These are phyloP conservation scores for Argentina silus DNA, from an alignment of 2,797 vertebrate genomes.

Conservation along the genomic window DNA sequence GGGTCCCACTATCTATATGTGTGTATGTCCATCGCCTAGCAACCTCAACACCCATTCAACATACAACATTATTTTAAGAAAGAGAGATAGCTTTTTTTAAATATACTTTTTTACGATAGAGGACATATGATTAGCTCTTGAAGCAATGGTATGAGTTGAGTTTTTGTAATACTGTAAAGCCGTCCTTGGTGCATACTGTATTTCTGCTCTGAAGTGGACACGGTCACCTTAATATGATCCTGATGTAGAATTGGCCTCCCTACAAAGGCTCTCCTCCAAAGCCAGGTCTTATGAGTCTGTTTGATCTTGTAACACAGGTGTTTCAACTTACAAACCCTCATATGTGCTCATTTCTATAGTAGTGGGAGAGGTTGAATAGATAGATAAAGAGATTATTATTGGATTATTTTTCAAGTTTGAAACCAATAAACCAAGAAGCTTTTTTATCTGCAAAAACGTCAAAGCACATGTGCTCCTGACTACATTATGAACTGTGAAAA, in stretches of 20 bases:
- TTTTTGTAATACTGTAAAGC: too few relatives aligned
- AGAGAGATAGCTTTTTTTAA: not conserved
- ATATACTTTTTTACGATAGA: not conserved
- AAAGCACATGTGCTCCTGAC: not conserved
- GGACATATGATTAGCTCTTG: not conserved
- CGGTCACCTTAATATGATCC: not conserved
- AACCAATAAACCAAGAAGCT: not conserved
- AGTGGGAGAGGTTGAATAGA: too few relatives aligned
- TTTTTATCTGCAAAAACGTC: not conserved
- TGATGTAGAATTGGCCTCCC: not conserved
- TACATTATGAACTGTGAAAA: not conserved
- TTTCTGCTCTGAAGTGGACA: too few relatives aligned
- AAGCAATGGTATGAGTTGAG: not conserved
- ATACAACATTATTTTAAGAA: not conserved
- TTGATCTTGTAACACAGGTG: not conserved
- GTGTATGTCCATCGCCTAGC: not conserved
- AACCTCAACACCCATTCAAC: not conserved
- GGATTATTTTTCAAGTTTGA: not conserved
- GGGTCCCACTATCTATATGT: not conserved
- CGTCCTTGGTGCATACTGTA: too few relatives aligned
- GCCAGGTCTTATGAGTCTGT: not conserved
- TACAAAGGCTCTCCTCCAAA: not conserved
- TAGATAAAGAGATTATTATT: not conserved
- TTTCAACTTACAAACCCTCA: not conserved
- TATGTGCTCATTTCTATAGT: not conserved